Conservation (phyloP, 2,797 vertebrate genomes). For the Onychomys arenicola region DNA sequence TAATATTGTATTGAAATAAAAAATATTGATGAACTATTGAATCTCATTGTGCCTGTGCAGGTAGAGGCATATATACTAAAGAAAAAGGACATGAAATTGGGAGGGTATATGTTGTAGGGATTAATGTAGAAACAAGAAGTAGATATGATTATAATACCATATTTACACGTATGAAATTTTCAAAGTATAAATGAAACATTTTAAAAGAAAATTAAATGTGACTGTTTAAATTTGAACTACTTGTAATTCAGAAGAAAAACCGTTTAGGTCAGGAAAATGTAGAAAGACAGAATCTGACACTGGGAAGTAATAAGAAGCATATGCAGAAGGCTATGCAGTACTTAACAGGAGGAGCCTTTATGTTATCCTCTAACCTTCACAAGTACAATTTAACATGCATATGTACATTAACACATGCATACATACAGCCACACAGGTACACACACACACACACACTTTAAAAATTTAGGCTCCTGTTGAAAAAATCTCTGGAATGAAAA, state of each 20-base stretch:
- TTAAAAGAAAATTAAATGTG: not conserved
- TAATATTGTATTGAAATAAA: not conserved
- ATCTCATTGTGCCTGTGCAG: not conserved
- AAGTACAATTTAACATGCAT: not conserved
- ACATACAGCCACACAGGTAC: no score
- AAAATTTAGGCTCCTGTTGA: not conserved
- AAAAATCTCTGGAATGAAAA: not conserved
- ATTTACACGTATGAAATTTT: not conserved
- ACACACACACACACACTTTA: not conserved
- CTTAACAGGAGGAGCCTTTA: not conserved
- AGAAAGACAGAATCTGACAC: not conserved
- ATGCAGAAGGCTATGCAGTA: not conserved
- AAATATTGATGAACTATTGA: not conserved
- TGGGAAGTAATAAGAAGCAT: not conserved
- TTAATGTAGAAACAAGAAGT: not conserved
- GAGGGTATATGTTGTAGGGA: not conserved
- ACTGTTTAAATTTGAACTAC: not conserved
- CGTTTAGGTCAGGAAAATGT: not conserved
- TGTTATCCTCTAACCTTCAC: not conserved
- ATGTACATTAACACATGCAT: not conserved
- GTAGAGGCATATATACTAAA: not conserved
- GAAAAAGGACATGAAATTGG: not conserved
- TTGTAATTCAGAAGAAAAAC: not conserved
- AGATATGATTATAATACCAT: not conserved
- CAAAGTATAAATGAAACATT: not conserved